Evolutionary conservation across 2,888 invertebrate species (phyloP), one percentile per base, ranked within the genome.

Genomic region (Gryllus longicercus): DNA sequence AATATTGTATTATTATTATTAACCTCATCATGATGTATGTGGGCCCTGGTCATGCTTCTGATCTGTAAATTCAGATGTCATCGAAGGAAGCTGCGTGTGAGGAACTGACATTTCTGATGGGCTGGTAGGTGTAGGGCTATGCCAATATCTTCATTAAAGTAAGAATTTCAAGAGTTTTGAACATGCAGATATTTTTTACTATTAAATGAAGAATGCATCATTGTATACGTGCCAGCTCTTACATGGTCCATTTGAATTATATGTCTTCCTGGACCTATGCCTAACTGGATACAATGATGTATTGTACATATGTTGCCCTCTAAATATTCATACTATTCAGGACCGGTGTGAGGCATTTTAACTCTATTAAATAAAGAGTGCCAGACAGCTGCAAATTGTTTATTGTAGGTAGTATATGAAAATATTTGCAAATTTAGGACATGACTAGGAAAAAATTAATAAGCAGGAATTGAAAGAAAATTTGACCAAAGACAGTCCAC

Each of bases 201-300:
- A 63, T 63, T 63, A 63, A 63, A 18, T 14, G 63, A 63, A 38
- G 38, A 63, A 63, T 63, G 63, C 63, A 63, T n/a, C 63, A 63
- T 63, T 63, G 63, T 63, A 63, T 63, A 63, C 8, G n/a, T 63
- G 63, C 63, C 63, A 63, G 63, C 63, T 63, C n/a, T n/a, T 63
- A 63, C n/a, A 63, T 14, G 50, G 49, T 50, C n/a, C 49, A 50
- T 50, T 49, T 77, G n/a, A 77, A 77, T 49, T 77, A 18, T 77
- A 77, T 50, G 77, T 77, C 77, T 77, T 77, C 77, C 77, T 77
- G 77, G 50, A 76, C 21, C 49, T 16, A 12, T 77, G 79, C 77
- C 51, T 18, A 77, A 51, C 63, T 63, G 63, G 63, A 63, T 63
- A 63, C 63, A 63, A 63, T 63, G 63, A 63, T 63, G 63, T 63